Evolutionary conservation across 2,113 vertebrate genomes (phyloP), one percentile per base, ranked within the genome.

Genomic region (Hippocampus abdominalis): DNA sequence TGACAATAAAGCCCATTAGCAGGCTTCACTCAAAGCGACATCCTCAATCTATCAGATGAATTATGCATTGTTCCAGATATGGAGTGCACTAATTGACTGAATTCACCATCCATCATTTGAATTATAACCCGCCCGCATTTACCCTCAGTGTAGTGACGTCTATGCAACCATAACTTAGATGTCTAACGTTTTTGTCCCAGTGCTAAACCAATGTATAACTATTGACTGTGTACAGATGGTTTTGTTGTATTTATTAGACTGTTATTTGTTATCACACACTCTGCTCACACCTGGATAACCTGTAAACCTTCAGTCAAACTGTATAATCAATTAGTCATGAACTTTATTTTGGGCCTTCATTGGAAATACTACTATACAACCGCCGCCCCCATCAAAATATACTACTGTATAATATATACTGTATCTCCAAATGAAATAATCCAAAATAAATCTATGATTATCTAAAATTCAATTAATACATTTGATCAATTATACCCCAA

Each of bases 1-100:
- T 78, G 71, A 86, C 89, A 87, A 87, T 80, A 87, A 74, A 73
- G 63, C 36, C 84, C 83, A 91, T 91, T 91, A 89, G 77, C 68
- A 56, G 77, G 82, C 86, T 84, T 90, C 78, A 72, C 86, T 88
- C 84, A 87, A 90, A 88, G 81, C 84, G 84, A 84, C 83, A 87
- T 80, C 73, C 76, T 72, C 76, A 81, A 81, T 91, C 82, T 89
- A 85, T 86, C 89, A 75, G 68, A 89, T 90, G 73, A 90, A 90
- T 91, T 84, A 91, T 93, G 86, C 88, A 93, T 90, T 78, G 84
- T 84, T 87, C 82, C 90, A 82, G 75, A 87, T 83, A 83, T 77
- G 75, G 79, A 84, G 80, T 79, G 79, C 79, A 76, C 79, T 89
- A 84, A 78, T 87, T 74, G 81, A 88, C 74, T 81, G 72, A 67